A percentile compares a stretch with the other conserved stretches of the same genome.
These are phyloP conservation scores for Harpagifer antarcticus DNA, from an alignment of 2,797 vertebrate species.

Conservation along the genomic window DNA sequence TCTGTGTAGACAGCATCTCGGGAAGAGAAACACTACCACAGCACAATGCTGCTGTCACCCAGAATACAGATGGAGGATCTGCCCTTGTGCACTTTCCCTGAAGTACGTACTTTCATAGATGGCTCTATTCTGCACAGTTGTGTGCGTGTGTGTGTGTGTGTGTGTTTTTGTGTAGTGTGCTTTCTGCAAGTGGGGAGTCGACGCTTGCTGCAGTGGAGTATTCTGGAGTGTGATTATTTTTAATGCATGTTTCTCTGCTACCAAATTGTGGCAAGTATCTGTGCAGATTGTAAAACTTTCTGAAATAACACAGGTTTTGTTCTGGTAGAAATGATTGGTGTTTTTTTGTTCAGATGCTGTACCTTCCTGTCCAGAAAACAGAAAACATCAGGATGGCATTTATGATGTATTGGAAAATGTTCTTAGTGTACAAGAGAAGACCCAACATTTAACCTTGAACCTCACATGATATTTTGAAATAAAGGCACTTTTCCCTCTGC, in stretches of 20 bases:
- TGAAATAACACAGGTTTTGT: constrained; percentile 17
- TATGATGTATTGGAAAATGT: constrained; percentile 47
- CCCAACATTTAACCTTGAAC: constrained; percentile 53
- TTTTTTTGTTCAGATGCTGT: constrained; percentile 17
- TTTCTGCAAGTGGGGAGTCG: constrained; percentile 59
- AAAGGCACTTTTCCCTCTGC: constrained; percentile 24
- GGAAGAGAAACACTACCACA: constrained; percentile 63
- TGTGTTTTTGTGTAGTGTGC: constrained; percentile 48
- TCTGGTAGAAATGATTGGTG: constrained; percentile 8
- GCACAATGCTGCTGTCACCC: constrained; percentile 71
- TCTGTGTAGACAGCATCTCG: constrained; percentile 70
- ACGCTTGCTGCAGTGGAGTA: constrained; percentile 49
- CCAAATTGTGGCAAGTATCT: constrained; percentile 44
- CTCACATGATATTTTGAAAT: constrained; percentile 49
- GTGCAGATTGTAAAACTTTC: constrained; percentile 21
- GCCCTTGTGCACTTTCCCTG: constrained; percentile 77
- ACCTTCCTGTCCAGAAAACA: constrained; percentile 34
- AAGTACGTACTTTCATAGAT: constrained; percentile 71
- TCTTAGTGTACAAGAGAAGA: constrained; percentile 34
- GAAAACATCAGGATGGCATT: constrained; percentile 53
- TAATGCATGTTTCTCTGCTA: constrained; percentile 57
- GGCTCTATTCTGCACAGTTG: constrained; percentile 61
- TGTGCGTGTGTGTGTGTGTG: constrained; percentile 43
- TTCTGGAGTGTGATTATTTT: constrained; percentile 72
- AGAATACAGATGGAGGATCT: constrained; percentile 79